Evolutionary conservation across 1,140 invertebrate species (phyloP).

Genomic region (Leptonema lineaticorne): DNA sequence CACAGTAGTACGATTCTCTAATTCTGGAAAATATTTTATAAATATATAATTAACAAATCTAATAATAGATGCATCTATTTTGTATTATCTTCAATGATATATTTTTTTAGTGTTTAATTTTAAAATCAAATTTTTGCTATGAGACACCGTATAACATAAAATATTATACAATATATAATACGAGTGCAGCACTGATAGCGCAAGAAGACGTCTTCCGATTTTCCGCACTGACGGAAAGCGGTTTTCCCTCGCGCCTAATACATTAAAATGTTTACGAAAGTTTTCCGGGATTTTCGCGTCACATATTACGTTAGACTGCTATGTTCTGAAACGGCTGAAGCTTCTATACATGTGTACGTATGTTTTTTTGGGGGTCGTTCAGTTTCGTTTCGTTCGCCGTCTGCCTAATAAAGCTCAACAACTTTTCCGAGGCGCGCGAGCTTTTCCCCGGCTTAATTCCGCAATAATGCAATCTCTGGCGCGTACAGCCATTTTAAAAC

Average conservation of each 20-base stretch:
- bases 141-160: background rate
- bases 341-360: too few species aligned
- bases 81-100: too few species aligned
- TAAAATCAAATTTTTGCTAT: background rate
- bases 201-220: too few species aligned
- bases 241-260: conserved; percentile 37
- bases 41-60: too few species aligned
- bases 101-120: background rate
- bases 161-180: too few species aligned
- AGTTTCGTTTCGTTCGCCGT: background rate
- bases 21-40: too few species aligned
- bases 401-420: conserved; percentile 27
- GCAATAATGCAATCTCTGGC: conserved; percentile 28
- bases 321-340: background rate
- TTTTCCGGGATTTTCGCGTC: conserved; percentile 40
- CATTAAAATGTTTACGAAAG: conserved; percentile 41
- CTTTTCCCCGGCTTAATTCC: conserved; percentile 23
- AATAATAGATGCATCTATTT: too few species aligned
- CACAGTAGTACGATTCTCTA: too few species aligned
- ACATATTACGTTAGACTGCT: conserved; percentile 33
- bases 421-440: conserved; percentile 10
- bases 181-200: too few species aligned
- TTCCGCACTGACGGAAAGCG: conserved; percentile 1
- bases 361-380: too few species aligned
- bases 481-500: background rate